Evolutionary conservation across 1,140 invertebrate genomes (phyloP), one percentile per base, ranked within the genome.

Genomic region (Calosoma granatense): DNA sequence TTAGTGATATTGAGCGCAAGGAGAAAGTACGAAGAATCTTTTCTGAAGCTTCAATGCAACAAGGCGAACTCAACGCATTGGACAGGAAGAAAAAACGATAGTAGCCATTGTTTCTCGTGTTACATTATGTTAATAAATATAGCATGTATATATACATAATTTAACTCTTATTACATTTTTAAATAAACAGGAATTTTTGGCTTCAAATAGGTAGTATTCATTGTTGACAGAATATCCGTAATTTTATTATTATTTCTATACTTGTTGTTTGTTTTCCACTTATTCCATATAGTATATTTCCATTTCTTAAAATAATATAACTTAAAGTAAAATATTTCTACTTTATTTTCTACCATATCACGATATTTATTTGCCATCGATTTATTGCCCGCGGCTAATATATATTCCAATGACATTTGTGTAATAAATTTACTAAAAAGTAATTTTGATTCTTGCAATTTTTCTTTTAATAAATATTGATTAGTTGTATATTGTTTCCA

Each of bases 21-120:
- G 79, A 84, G 15, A 94, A 92, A 70, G 88, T 94, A 43, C 90
- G 87, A 65, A 82, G 85, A 65, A 83, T 95, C 21, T 86, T 85
- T 69, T 79, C 83, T 1, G 85, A 89, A 54, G 83, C 90, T 19
- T 81, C 89, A 0, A 74, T 81, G 43, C 91, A 94, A 67, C 90
- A 93, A 68, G 83, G 85, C 47, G 91, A 94, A 70, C 79, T 88
- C 23, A 90, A 91, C 60, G 81, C 81, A 63, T 62, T 89, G 60
- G 81, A 86, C 60, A 70, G 81, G 63, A 81, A 81, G 57, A 78
- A 79, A 60, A 78, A 81, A 64, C 57, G n/a, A n/a, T n/a, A n/a
- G n/a, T n/a, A n/a, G n/a, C n/a, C n/a, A n/a, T n/a, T n/a, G n/a
- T n/a, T n/a, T n/a, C n/a, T n/a, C n/a, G n/a, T n/a, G n/a, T n/a